phyloP scores from a whole-genome alignment of 2,888 invertebrate species.

The Pemphredon lugubris region DNA sequence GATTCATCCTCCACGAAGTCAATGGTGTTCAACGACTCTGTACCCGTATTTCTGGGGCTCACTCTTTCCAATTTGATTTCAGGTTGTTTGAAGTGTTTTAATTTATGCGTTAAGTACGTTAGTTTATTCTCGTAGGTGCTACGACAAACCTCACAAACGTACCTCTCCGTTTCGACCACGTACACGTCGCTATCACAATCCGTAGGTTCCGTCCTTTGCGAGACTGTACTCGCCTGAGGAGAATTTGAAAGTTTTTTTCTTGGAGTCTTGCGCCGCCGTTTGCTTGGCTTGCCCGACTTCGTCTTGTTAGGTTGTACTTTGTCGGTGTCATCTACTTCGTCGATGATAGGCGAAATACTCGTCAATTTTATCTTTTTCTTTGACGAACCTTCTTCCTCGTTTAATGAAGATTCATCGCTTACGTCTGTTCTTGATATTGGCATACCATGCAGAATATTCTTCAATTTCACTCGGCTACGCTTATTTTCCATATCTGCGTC shows the following conservation, averaged over 20 bases:
- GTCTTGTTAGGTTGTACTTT: no score
- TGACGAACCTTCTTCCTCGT: background rate
- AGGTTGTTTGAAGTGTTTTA: conserved; percentile 72
- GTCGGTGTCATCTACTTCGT: no score
- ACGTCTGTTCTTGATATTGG: background rate
- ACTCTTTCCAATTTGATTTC: conserved; percentile 68
- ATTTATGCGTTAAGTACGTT: conserved; percentile 67
- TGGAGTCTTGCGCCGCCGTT: no score
- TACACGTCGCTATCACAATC: background rate
- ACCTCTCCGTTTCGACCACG: background rate
- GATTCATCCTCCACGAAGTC: background rate
- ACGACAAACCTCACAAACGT: conserved; percentile 62
- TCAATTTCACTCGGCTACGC: conserved; percentile 20
- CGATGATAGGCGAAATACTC: background rate
- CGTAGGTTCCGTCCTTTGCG: no score
- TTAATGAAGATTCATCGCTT: conserved; percentile 28
- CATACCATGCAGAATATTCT: background rate
- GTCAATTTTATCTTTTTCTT: conserved; percentile 1
- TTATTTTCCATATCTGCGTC: conserved; percentile 30
- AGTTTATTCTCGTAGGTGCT: conserved; percentile 67
- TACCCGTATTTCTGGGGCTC: no score
- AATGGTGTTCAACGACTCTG: no score
- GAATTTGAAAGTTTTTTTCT: no score
- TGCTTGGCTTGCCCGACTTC: no score
- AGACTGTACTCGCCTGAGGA: no score